phyloP scores from a whole-genome alignment of 1,140 invertebrate genomes.

The Zaprionus vittiger region DNA sequence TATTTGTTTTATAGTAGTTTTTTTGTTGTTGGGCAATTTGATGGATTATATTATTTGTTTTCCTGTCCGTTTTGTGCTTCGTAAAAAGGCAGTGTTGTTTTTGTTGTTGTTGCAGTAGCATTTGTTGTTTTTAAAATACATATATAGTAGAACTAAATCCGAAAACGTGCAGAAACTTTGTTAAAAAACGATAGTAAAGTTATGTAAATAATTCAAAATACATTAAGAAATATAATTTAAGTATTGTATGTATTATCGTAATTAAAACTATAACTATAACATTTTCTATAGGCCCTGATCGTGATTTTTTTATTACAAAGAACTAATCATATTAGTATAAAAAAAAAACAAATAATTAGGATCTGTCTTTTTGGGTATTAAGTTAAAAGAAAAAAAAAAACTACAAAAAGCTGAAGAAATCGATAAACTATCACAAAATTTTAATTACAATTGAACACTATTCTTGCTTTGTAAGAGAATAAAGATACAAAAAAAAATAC shows the following conservation, averaged over 20 bases:
- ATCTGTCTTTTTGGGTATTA: constrained; percentile 47
- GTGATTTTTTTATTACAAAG: constrained; percentile 33
- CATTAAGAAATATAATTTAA: constrained; percentile 17
- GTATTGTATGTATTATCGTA: constrained; percentile 31
- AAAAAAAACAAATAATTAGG: constrained; percentile 25
- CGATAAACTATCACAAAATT: constrained; percentile 72
- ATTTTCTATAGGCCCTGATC: constrained; percentile 74
- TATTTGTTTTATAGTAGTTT: constrained; percentile 22
- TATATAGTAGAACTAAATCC: constrained; percentile 35
- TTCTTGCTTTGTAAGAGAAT: constrained; percentile 53
- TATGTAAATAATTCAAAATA: constrained; percentile 9
- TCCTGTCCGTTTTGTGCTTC: constrained; percentile 50
- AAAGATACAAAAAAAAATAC: constrained; percentile 16
- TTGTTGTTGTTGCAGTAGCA: constrained; percentile 56
- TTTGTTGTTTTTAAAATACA: constrained; percentile 44
- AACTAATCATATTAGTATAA: constrained; percentile 2
- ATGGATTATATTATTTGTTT: constrained; percentile 40
- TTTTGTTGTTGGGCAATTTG: constrained; percentile 39
- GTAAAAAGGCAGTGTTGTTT: constrained; percentile 77
- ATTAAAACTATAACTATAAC: constrained; percentile 58
- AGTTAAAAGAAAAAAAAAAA: background rate
- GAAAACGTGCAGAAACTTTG: constrained; percentile 15
- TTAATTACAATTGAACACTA: constrained; percentile 71
- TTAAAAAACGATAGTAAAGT: constrained; percentile 14
- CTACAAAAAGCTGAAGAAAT: constrained; percentile 26